Base-by-base conservation (phyloP, 2,797 vertebrate species). In the Characodon lateralis region DNA sequence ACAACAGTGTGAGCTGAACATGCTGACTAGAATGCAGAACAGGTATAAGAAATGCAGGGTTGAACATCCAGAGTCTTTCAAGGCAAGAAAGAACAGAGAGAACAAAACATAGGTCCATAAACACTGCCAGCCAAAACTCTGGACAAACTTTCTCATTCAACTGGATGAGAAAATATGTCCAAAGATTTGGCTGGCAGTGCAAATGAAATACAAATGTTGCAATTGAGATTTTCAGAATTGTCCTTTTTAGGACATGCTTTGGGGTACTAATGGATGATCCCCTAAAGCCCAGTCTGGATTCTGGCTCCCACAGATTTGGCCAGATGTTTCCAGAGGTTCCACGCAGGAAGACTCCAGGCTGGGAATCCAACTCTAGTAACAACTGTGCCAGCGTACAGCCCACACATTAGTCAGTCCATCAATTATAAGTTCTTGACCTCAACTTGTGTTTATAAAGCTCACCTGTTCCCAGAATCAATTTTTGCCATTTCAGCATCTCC, bases 1-100 rank as follows among this genome's bases (percentile, higher is more conserved):
- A 72, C 76, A 83, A 77, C 77, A 66, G 65, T 28, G 70, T 79
- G 58, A 24, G 75, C 28, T 65, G 39, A 16, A 51, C 68, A 59
- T 56, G 71, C 72, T 31, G 66, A 73, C 48, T 26, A 14, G 28
- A 65, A 68, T 63, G 55, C 53, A 39, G 39, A 69, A 16, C 70
- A 83, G 82, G 76, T 81, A 79, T 2, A 50, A 79, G 28, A 28
- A 39, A 35, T 51, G 28, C 50, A 13, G 20, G 1, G 7, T 26
- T 20, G 20, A n/a, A 71, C 13, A 3, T 31, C 8, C 26, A 71
- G 0, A 31, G 39, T 13, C 26, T 31, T 26, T 4, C 8, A 46
- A n/a, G 14, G 56, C 18, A 61, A 69, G 10, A 58, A 31, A 69
- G 41, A 69, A 69, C 22, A 69, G 1, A 14, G 13, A 69, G n/a